Conservation (phyloP, 2,113 vertebrate species). For the Megaptera novaeangliae region DNA sequence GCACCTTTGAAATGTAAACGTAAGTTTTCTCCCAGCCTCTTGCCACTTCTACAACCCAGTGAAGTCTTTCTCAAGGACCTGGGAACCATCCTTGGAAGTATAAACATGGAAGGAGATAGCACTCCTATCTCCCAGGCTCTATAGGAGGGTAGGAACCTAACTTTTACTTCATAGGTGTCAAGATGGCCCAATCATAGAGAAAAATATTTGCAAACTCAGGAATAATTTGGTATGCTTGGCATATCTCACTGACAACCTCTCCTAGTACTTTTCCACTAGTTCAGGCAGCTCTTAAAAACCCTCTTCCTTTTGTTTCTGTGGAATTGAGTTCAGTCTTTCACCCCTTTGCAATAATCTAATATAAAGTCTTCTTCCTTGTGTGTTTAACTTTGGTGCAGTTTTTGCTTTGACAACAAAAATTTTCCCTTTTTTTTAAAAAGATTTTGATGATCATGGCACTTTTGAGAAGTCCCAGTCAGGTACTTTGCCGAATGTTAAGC, state of each 20-base stretch:
- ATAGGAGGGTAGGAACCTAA: neutral
- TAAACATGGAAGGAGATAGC: neutral
- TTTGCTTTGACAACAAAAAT: neutral
- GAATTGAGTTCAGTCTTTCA: neutral
- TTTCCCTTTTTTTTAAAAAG: neutral
- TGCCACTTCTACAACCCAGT: neutral
- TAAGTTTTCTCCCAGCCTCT: neutral
- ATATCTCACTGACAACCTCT: neutral
- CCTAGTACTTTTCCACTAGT: neutral
- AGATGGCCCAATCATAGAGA: neutral
- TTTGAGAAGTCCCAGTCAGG: neutral
- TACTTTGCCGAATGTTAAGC: neutral
- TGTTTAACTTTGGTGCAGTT: neutral
- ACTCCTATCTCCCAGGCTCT: neutral
- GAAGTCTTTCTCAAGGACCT: neutral
- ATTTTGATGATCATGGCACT: neutral
- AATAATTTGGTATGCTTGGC: neutral
- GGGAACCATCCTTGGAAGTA: neutral
- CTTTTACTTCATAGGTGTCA: neutral
- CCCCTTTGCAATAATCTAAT: neutral
- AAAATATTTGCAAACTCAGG: neutral
- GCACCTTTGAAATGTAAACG: neutral
- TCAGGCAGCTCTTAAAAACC: neutral
- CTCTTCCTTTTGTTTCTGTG: neutral
- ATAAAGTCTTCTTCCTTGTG: neutral